Base-by-base conservation (phyloP, 2,888 invertebrate genomes). In the Diarsia dahlii region DNA sequence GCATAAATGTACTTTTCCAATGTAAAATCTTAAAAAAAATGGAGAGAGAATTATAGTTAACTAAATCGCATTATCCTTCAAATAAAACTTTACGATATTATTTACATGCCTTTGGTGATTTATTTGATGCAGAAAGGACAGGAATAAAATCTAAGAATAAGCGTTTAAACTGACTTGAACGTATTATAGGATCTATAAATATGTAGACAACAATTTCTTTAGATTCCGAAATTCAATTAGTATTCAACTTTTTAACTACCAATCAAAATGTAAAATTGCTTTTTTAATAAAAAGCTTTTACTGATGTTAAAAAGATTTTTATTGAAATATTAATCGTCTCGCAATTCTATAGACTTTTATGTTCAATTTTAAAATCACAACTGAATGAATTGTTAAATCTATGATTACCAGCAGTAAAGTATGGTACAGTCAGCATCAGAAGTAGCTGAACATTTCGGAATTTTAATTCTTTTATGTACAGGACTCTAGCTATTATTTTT, bases 271-370 rank as follows among this genome's bases (percentile, higher is more conserved):
- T 28, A 62, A 60, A 54, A 83, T 80, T 50, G 65, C 79, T 78
- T 80, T 78, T 78, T 78, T 60, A 58, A 60, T 78, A 80, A 83
- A 79, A 83, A 23, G 13, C 52, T 71, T 50, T 45, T 48, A 64
- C 52, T 23, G 56, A 52, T 52, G 13, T 39, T 62, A 56, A 74
- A 74, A 79, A 50, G 1, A 50, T 23, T 65, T 80, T 84, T 63
- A 70, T 58, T 70, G 52, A 84, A 81, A 80, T 56, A 62, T 70
- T 71, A 84, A 70, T 67, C 69, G 75, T 75, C 63, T 69, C 28
- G 34, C 48, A 66, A 48, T 74, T 58, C 56, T 54, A 66, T 15
- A 54, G 28, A 45, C 23, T 23, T 81, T 81, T 63, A 84, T 67
- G 68, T 68, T 71, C 70, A 13, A 20, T 67, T 80, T 80, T 70